These are phyloP conservation scores for Styela plicata DNA, from an alignment of 23 tunicate species.

Conservation along the genomic window DNA sequence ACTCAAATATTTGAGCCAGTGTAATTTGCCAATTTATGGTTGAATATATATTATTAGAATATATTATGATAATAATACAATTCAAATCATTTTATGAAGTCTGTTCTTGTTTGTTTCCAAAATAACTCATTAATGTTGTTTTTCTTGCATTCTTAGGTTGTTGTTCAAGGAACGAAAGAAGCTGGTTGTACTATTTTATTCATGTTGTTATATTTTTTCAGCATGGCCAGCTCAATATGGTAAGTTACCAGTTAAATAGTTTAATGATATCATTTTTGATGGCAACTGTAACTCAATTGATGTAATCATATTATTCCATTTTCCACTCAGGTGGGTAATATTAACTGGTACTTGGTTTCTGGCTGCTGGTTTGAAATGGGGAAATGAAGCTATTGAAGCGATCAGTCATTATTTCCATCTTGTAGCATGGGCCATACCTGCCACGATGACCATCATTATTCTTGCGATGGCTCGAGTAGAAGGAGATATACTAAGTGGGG, in stretches of 20 bases:
- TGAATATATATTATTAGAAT: no score
- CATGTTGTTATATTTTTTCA: conserved; percentile 92
- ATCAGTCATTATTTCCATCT: conserved; percentile 90
- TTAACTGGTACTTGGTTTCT: conserved; percentile 93
- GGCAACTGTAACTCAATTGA: no score
- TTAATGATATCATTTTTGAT: no score
- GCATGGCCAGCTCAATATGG: conserved; percentile 99
- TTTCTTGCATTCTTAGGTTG: no score
- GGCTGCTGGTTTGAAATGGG: conserved; percentile 98
- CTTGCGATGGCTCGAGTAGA: conserved; percentile 71
- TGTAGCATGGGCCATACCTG: conserved; percentile 91
- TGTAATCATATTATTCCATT: neutral
- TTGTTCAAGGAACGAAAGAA: conserved; percentile 86
- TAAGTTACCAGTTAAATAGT: no score
- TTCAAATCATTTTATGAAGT: neutral
- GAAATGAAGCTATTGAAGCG: conserved; percentile 78
- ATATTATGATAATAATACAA: neutral
- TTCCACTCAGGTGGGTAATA: conserved; percentile 80
- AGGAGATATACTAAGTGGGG: conserved; percentile 91
- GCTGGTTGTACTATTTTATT: conserved; percentile 90
- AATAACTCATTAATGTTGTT: no score
- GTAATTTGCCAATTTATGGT: no score
- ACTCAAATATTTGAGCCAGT: no score
- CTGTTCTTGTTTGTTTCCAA: no score
- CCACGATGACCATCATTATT: conserved; percentile 70